Evolutionary conservation across 30 jellyfish, hydroid and myxozoan species (phyloP).

Genomic region (Hydractinia symbiolongicarpus): DNA sequence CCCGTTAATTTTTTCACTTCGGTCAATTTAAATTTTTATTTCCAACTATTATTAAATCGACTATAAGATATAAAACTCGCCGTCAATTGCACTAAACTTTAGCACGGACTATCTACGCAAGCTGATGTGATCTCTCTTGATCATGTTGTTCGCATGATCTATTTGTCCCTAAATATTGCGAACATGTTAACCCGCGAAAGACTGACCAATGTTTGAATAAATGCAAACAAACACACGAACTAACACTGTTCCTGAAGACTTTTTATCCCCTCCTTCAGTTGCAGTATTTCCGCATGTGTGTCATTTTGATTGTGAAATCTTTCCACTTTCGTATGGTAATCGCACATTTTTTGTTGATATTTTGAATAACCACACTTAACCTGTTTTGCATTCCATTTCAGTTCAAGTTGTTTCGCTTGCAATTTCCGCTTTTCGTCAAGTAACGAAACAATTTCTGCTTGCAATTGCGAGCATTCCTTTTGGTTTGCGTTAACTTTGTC

Average conservation of each 20-base stretch:
- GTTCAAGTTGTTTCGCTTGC: constrained; percentile 11
- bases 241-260: not conserved
- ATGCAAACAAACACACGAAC: not conserved
- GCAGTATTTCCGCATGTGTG: not conserved
- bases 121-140: too few relatives aligned
- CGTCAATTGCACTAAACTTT: too few relatives aligned
- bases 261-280: not conserved
- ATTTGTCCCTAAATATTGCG: too few relatives aligned
- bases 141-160: too few relatives aligned
- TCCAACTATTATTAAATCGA: too few relatives aligned
- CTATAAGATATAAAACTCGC: too few relatives aligned
- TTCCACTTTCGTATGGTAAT: not conserved
- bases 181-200: too few relatives aligned
- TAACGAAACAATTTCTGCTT: constrained; percentile 3
- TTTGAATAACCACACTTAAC: not conserved
- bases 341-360: constrained; percentile 2
- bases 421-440: constrained; percentile 2
- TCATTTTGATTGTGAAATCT: not conserved
- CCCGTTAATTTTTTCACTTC: too few relatives aligned
- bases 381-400: constrained; percentile 11
- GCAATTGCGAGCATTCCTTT: constrained; percentile 12
- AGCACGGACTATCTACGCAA: too few relatives aligned
- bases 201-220: not conserved
- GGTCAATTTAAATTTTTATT: too few relatives aligned
- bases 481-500: not conserved